Base-by-base conservation (phyloP, 2,888 invertebrate genomes). In the Leuctra nigra region DNA sequence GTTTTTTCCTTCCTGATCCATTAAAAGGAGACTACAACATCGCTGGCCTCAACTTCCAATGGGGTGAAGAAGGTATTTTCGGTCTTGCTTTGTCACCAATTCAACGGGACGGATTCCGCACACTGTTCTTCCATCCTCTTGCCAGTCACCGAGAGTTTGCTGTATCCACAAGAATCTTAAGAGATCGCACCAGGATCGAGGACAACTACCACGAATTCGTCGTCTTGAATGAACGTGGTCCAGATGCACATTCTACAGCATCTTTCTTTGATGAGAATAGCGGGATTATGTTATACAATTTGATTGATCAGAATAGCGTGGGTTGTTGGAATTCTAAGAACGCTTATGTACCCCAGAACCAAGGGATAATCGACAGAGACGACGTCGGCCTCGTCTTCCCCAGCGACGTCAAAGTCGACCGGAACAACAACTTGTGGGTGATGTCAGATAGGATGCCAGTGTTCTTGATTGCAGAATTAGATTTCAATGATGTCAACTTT, bases 371-470 rank as follows among this genome's bases (percentile, higher is more conserved):
- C 1, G 90, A 87, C 63, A 81, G 80, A 61, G 89, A 91, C 66
- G 86, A 89, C 66, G 80, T 80, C 0, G 83, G 82, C 7, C 72
- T 91, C 24, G 82, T 88, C 23, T 91, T 90, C 68, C 91, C 90
- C 0, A 78, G 83, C 63, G 91, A 91, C 66, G 77, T 91, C 1
- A 89, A 89, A 73, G 83, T 90, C 60, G 76, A 78, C 47, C 77
- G 80, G 56, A 75, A 79, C 60, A 84, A 86, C 61, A 76, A 86
- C 2, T 57, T 75, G 25, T 91, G 91, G 91, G 85, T 89, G 0
- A 78, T 91, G 2, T 88, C 88, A 0, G 90, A 91, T 69, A 78
- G 84, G 38, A 90, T 91, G 90, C 84, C 89, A 0, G 82, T 84
- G 11, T 90, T 90, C 66, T 72, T 91, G 33, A 81, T 83, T 70